Conservation (phyloP, 1,140 invertebrate species). For the Cotesia vestalis region DNA sequence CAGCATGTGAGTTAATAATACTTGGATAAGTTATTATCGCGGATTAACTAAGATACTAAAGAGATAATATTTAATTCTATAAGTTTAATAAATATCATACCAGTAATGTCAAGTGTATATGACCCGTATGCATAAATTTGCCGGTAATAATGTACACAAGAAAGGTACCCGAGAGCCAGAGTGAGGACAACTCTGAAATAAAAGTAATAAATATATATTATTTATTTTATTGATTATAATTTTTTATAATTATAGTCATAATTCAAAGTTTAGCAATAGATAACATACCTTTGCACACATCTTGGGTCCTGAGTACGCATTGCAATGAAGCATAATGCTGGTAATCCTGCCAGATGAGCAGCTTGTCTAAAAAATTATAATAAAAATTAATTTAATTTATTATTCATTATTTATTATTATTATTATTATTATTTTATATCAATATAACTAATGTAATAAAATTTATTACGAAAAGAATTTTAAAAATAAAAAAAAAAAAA, state of each 20-base stretch:
- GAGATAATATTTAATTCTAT: not conserved
- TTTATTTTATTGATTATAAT: conserved; percentile 35
- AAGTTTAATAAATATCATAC: conserved; percentile 63
- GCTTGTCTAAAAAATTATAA: conserved; percentile 72
- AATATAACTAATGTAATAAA: too few species aligned
- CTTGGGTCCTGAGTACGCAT: conserved; percentile 71
- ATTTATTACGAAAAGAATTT: too few species aligned
- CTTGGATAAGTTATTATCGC: too few species aligned
- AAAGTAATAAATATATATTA: conserved; percentile 40
- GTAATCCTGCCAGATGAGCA: conserved; percentile 78
- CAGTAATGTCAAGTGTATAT: conserved; percentile 91
- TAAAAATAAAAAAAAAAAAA: too few species aligned
- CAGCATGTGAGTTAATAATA: too few species aligned
- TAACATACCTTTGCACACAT: conserved; percentile 72
- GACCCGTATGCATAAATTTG: conserved; percentile 88
- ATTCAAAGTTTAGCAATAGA: conserved; percentile 27
- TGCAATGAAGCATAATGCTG: conserved; percentile 78
- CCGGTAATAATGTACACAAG: conserved; percentile 84
- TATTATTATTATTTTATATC: not conserved
- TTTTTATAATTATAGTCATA: not conserved
- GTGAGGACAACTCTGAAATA: conserved; percentile 76
- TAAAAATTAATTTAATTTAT: not conserved
- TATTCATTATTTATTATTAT: conserved; percentile 10
- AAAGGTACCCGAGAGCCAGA: conserved; percentile 83
- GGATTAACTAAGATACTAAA: too few species aligned